Percentiles rank a stretch among this genome's conserved stretches.
These are phyloP conservation scores for Ara ararauna DNA, from an alignment of 2,797 vertebrate genomes.

Conservation along the genomic window DNA sequence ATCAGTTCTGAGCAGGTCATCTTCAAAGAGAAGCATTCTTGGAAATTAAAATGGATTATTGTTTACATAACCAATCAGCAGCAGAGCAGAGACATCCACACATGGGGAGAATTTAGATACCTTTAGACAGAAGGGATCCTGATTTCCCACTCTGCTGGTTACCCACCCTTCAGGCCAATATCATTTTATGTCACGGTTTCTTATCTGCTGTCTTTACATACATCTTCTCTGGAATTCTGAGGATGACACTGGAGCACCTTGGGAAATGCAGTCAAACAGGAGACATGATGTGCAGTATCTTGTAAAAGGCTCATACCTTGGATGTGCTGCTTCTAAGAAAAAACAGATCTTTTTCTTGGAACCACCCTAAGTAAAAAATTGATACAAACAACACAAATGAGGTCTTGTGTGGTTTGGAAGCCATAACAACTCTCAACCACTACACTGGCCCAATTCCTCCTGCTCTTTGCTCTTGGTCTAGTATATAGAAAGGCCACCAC, in stretches of 20 bases:
- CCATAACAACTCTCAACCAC: slow-evolving; percentile 1
- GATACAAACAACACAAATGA: slow-evolving; percentile 25
- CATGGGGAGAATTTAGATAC: not conserved
- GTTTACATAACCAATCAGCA: not conserved
- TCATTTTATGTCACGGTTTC: not conserved
- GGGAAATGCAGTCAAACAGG: not conserved
- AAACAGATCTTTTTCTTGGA: slow-evolving; percentile 6
- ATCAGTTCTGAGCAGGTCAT: not conserved
- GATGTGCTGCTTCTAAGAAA: slow-evolving; percentile 7
- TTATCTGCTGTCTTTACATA: not conserved
- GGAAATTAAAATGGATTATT: slow-evolving; percentile 5
- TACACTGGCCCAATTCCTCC: slow-evolving; percentile 34
- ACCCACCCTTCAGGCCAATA: not conserved
- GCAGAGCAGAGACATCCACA: not conserved
- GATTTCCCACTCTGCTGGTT: slow-evolving; percentile 22
- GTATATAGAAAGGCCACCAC: slow-evolving; percentile 49
- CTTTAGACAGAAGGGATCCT: slow-evolving; percentile 19
- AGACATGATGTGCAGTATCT: not conserved
- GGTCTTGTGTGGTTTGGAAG: slow-evolving; percentile 58
- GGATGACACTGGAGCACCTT: not conserved
- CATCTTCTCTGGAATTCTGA: slow-evolving; percentile 18
- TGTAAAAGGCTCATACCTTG: not conserved
- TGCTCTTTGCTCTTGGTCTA: slow-evolving; percentile 24
- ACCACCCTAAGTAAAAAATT: slow-evolving; percentile 15
- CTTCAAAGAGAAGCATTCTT: slow-evolving; percentile 13